Evolutionary conservation across 2,113 vertebrate genomes (phyloP), one percentile per base, ranked within the genome.

Genomic region (Ptilorrhoa leucosticta): DNA sequence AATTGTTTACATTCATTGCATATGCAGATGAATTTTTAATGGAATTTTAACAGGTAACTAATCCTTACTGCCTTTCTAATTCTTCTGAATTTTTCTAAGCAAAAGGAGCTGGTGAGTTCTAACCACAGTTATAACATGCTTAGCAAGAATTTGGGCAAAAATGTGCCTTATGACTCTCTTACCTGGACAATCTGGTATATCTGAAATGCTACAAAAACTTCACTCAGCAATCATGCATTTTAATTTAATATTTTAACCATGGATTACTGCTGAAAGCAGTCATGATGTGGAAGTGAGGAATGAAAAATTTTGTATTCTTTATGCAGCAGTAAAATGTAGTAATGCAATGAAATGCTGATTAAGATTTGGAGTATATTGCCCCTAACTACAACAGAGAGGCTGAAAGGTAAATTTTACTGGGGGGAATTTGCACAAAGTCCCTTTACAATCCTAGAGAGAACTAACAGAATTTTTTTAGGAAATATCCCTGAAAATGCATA

Each of bases 11-110:
- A 88, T 27, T 90, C n/a, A 82, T 56, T 91, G 73, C 58, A 51
- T 24, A 33, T 35, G 21, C 15, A 93, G n/a, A 53, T 69, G 23
- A 81, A 45, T 16, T 64, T 91, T 85, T 79, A 26, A 77, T 47
- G 60, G 48, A 96, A 85, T 24, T 93, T 96, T 92, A 96, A 42
- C 18, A 90, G 37, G 81, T 92, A 48, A 84, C 68, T 89, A 95
- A 96, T 85, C 30, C 14, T 87, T 81, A 89, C 27, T 71, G n/a
- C 47, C 79, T 81, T 88, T 79, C 69, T 85, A 69, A 64, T 69
- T 48, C 15, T 63, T 57, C n/a, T 31, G 75, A 72, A 14, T 65
- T 93, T 93, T 94, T 89, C 63, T 85, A 90, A 69, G 27, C 37
- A 88, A 93, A 96, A 91, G 54, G 16, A 86, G n/a, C 15, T 33